Evolutionary conservation across 35 echinoderm and acorn worm species (phyloP).

Genomic region (Anneissia japonica): DNA sequence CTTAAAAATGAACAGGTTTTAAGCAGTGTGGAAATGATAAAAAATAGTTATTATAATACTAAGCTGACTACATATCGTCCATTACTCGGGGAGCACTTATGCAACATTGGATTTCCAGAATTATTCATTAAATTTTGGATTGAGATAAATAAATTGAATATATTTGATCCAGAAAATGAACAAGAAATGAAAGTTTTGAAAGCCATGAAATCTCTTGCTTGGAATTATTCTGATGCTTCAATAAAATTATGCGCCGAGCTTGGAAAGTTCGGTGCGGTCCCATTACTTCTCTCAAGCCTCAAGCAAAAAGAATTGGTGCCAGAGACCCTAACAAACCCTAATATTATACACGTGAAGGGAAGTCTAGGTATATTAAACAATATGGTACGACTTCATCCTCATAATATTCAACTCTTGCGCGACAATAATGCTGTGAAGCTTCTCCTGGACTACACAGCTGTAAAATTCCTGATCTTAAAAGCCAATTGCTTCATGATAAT

Average conservation of each 20-base stretch:
- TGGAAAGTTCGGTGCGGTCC: conserved; percentile 32
- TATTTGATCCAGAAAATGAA: background rate
- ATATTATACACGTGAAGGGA: conserved; percentile 48
- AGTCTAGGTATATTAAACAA: conserved; percentile 70
- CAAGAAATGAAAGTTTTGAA: background rate
- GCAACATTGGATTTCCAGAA: background rate
- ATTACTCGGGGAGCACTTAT: background rate
- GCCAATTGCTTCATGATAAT: background rate
- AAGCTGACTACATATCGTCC: background rate
- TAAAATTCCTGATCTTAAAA: conserved; percentile 36
- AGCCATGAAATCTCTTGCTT: background rate
- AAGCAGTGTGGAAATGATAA: background rate
- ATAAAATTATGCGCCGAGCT: conserved; percentile 23
- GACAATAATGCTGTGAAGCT: conserved; percentile 23
- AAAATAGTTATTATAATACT: background rate
- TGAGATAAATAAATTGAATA: background rate
- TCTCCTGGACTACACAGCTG: conserved; percentile 21
- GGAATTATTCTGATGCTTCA: conserved; percentile 75
- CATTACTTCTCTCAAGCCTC: conserved; percentile 46
- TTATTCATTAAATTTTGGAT: background rate
- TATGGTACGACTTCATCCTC: conserved; percentile 24
- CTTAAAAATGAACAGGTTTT: background rate
- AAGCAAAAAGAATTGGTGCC: conserved; percentile 42
- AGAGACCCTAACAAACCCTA: conserved; percentile 39
- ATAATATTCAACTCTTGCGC: conserved; percentile 36